phyloP scores from a whole-genome alignment of 1,140 invertebrate genomes.

The Musca vetustissima region DNA sequence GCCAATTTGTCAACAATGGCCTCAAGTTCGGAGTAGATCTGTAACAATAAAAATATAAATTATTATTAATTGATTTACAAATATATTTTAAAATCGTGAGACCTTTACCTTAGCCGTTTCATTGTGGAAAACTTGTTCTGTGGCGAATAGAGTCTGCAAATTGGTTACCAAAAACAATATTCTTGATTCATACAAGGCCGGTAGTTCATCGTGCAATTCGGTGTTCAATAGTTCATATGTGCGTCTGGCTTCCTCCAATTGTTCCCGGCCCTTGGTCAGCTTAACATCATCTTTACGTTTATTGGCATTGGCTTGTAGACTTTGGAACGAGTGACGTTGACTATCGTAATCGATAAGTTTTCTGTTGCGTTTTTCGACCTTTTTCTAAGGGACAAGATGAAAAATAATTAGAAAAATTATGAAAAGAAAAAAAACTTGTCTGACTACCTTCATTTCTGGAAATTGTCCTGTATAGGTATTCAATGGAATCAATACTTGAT shows the following conservation, averaged over 20 bases:
- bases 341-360: slow-evolving; percentile 98
- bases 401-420: not conserved
- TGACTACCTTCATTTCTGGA: slow-evolving; percentile 82
- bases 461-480: slow-evolving; percentile 93
- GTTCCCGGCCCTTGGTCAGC: slow-evolving; percentile 82
- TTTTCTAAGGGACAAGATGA: slow-evolving; percentile 78
- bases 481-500: slow-evolving; percentile 90
- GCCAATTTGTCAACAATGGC: slow-evolving; percentile 88
- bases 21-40: slow-evolving; percentile 84
- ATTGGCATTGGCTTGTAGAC: slow-evolving; percentile 80
- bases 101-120: slow-evolving; percentile 87
- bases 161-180: slow-evolving; percentile 90
- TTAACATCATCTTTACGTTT: slow-evolving; percentile 92
- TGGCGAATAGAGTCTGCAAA: slow-evolving; percentile 85
- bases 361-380: slow-evolving; percentile 92
- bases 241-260: slow-evolving; percentile 84
- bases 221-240: slow-evolving; percentile 91
- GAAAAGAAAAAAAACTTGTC: slow-evolving; percentile 1
- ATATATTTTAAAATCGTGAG: no score
- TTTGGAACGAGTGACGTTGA: slow-evolving; percentile 91
- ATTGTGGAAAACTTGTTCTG: slow-evolving; percentile 88
- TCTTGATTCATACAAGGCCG: slow-evolving; percentile 89
- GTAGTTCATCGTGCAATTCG: slow-evolving; percentile 92
- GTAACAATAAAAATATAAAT: no score
- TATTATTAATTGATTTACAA: no score